Base-by-base conservation (phyloP, 1,140 invertebrate genomes). In the Campodea augens region DNA sequence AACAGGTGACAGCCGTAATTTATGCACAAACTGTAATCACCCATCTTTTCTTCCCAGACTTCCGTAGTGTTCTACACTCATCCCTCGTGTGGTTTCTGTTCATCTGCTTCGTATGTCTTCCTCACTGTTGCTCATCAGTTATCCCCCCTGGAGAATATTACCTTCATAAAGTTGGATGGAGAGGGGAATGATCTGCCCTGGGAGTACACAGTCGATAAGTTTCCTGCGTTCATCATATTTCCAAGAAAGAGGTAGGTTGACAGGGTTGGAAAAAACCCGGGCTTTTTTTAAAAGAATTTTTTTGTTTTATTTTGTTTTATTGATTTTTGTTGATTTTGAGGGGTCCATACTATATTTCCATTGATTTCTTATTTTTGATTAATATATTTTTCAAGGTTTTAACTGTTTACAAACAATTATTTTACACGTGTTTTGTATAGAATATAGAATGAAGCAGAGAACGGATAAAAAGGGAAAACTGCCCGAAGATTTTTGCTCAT, bases 121-220 rank as follows among this genome's bases (percentile, higher is more conserved):
- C 64, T 80, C 37, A 68, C 69, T 25, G 64, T 77, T 15, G 74
- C 80, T n/a, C 61, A 70, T 57, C 71, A 74, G 44, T 69, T 81
- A 29, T 54, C 58, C 4, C 55, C 63, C 41, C 64, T 75, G 50
- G 54, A 65, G 39, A 61, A 68, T 53, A 56, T 81, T 5, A 53
- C 60, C 37, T 77, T 84, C 54, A 70, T 70, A 12, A 69, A 79
- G 38, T 70, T 87, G n/a, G 81, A 87, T 63, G 80, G 77, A 13
- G 75, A 81, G 52, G 67, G 68, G 1, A 81, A 87, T 63, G 80
- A 84, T 63, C 63, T 87, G 43, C 79, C 81, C 2, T 85, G 81
- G 81, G 73, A 80, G 55, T 85, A 75, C 59, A 78, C 74, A 21
- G 76, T 77, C 60, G 71, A 75, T 54, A 65, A 62, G 23, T 83